Percentiles rank a stretch among this genome's conserved stretches.
These are phyloP conservation scores for Parelbella ahira DNA, from an alignment of 2,888 invertebrate species.

Conservation along the genomic window DNA sequence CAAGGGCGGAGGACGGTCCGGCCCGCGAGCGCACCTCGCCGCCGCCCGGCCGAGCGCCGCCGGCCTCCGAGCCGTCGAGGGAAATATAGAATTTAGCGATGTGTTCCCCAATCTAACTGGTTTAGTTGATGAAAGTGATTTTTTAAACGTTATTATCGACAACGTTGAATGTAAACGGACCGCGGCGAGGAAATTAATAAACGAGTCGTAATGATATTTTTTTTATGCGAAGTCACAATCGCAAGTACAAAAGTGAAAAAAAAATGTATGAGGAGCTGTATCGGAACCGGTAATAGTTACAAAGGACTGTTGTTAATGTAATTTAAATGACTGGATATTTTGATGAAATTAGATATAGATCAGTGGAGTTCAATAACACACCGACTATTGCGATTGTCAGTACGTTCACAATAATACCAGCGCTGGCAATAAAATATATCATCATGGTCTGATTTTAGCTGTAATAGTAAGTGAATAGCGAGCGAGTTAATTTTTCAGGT, in stretches of 20 bases:
- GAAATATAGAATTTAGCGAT: conserved; percentile 56
- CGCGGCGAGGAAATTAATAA: conserved; percentile 25
- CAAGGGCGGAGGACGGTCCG: conserved; percentile 29
- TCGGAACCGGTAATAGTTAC: not conserved
- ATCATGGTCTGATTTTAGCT: conserved; percentile 36
- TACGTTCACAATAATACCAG: conserved; percentile 3
- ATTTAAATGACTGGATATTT: conserved; percentile 24
- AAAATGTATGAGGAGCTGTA: too few species aligned
- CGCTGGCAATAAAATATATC: conserved; percentile 34
- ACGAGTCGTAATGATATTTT: not conserved
- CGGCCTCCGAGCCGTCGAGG: conserved; percentile 39
- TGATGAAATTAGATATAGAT: conserved; percentile 8
- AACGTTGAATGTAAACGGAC: conserved; percentile 24
- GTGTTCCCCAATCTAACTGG: conserved; percentile 51
- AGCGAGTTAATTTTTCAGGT: conserved; percentile 33
- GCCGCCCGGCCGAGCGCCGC: conserved; percentile 28
- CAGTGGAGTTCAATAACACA: conserved; percentile 3
- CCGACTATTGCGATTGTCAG: conserved; percentile 16
- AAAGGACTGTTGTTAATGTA: conserved; percentile 19
- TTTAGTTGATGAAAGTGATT: conserved; percentile 27
- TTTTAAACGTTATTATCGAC: conserved; percentile 21
- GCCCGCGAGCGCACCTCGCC: conserved; percentile 33
- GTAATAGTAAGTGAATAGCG: conserved; percentile 27
- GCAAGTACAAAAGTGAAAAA: not conserved
- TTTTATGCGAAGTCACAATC: not conserved